A percentile compares a stretch with the other conserved stretches of the same genome.
Evolutionary conservation across 2,797 vertebrate species (phyloP).

Genomic region (Erethizon dorsatum): DNA sequence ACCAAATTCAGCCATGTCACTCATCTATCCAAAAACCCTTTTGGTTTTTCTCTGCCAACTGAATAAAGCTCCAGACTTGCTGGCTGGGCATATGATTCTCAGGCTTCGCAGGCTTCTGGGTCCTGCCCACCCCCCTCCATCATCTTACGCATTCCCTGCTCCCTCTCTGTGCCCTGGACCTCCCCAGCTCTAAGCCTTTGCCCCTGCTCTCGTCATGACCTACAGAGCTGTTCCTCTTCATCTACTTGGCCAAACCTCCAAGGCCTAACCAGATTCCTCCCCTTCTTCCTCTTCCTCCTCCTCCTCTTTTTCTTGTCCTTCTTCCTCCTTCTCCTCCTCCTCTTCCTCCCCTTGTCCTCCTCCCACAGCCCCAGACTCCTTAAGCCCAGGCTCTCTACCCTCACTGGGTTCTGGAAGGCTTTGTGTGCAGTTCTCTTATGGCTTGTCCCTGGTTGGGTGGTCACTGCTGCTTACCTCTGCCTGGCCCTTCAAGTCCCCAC

Average conservation of each 20-base stretch:
- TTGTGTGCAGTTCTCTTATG: background rate
- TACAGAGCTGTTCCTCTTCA: background rate
- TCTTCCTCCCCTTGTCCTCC: background rate
- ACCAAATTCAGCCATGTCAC: background rate
- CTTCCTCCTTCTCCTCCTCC: background rate
- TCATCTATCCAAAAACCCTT: background rate
- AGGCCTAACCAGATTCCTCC: background rate
- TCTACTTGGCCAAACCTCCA: background rate
- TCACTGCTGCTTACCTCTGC: background rate
- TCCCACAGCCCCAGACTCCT: background rate
- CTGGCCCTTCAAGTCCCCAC: background rate
- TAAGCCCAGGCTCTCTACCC: background rate
- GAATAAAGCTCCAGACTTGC: slow-evolving; percentile 13
- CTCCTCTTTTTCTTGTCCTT: background rate
- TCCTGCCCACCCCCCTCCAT: background rate
- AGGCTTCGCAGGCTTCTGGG: background rate
- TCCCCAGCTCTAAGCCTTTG: background rate
- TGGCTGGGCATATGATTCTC: background rate
- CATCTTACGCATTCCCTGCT: background rate
- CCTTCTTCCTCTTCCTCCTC: too few species aligned
- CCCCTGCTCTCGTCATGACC: background rate
- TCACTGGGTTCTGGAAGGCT: background rate
- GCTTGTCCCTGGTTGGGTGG: background rate
- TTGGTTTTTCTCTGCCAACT: slow-evolving; percentile 15
- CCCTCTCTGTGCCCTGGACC: background rate